A percentile compares a stretch with the other conserved stretches of the same genome.
Evolutionary conservation across 2,888 invertebrate species (phyloP).

Genomic region (Aporophyla lueneburgensis): DNA sequence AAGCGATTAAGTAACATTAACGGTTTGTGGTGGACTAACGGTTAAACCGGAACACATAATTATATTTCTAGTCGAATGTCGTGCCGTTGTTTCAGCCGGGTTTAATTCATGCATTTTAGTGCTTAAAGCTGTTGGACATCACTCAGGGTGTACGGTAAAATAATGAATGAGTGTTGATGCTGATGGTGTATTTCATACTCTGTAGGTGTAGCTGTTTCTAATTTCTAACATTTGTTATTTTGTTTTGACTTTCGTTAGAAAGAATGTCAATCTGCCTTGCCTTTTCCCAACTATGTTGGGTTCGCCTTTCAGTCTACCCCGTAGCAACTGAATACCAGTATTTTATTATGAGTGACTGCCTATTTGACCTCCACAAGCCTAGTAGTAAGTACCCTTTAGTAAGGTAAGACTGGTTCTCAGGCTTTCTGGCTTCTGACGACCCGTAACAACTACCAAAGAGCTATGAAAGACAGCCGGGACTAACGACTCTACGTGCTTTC

Average conservation of each 20-base stretch:
- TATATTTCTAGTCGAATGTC: slow-evolving; percentile 75
- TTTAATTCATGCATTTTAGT: slow-evolving; percentile 78
- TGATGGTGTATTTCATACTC: background rate
- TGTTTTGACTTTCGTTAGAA: slow-evolving; percentile 10
- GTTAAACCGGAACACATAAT: slow-evolving; percentile 79
- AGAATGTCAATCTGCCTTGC: background rate
- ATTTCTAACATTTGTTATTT: slow-evolving; percentile 4
- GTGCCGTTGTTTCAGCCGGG: slow-evolving; percentile 71
- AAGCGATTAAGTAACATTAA: slow-evolving; percentile 77
- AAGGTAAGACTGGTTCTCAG: too few relatives aligned
- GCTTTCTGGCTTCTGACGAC: too few relatives aligned
- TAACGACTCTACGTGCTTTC: too few relatives aligned
- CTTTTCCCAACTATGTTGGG: too few relatives aligned
- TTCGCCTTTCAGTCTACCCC: too few relatives aligned
- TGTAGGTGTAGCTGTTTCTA: background rate
- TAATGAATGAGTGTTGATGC: slow-evolving; percentile 67
- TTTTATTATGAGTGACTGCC: too few relatives aligned
- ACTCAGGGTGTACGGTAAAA: slow-evolving; percentile 68
- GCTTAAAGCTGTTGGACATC: slow-evolving; percentile 61
- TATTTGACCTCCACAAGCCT: too few relatives aligned
- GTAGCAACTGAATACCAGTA: too few relatives aligned
- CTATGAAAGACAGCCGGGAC: too few relatives aligned
- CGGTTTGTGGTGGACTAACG: slow-evolving; percentile 73
- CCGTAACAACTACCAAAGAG: too few relatives aligned
- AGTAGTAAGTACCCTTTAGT: too few relatives aligned